phyloP scores from a whole-genome alignment of 2,113 vertebrate genomes.

The Amazona guildingii region DNA sequence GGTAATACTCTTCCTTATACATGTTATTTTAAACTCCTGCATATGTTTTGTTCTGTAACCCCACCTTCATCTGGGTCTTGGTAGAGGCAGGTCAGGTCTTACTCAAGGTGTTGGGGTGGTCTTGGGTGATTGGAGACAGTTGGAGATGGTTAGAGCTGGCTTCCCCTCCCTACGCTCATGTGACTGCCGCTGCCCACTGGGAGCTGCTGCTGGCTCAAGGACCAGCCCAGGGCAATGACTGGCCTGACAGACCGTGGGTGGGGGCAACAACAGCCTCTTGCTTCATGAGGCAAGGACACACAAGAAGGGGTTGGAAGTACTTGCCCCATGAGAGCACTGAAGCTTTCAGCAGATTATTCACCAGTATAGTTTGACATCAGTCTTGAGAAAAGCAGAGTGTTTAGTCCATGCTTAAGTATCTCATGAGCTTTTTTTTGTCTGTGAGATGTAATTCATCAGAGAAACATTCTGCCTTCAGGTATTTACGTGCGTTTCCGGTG shows the following conservation, averaged over 20 bases:
- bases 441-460: not conserved
- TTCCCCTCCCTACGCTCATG: not conserved
- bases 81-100: not conserved
- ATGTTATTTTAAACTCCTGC: not conserved
- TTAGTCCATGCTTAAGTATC: not conserved
- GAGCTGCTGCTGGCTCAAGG: rapidly evolving
- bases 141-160: too few species aligned
- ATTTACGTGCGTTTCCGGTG: not conserved
- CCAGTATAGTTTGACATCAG: not conserved
- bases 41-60: not conserved
- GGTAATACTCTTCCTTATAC: not conserved
- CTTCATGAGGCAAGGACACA: rapidly evolving
- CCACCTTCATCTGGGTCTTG: rapidly evolving
- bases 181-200: rapidly evolving
- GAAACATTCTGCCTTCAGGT: not conserved
- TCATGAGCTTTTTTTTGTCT: not conserved
- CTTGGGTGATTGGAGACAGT: not conserved
- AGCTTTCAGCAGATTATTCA: not conserved
- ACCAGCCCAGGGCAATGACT: not conserved
- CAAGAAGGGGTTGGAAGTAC: not conserved
- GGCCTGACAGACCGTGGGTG: rapidly evolving
- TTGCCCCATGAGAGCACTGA: rapidly evolving
- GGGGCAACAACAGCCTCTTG: not conserved
- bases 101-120: rapidly evolving
- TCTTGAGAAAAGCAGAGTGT: not conserved